Base-by-base conservation (phyloP, 1,140 invertebrate genomes). In the Zophobas atratus region DNA sequence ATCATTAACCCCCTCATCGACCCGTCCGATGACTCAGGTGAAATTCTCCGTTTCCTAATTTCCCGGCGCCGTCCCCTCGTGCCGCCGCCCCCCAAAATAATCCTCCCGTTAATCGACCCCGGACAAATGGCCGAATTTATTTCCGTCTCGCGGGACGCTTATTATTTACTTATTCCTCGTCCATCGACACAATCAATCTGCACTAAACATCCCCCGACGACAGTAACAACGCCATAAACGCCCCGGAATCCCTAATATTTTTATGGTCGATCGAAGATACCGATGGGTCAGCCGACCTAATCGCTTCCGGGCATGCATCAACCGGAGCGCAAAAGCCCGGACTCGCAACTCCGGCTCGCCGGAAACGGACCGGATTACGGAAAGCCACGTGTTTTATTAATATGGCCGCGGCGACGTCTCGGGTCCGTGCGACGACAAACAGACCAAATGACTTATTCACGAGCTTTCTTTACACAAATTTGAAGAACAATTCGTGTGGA, bases 231-330 rank as follows among this genome's bases (percentile, higher is more conserved):
- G 70, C 63, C 78, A 73, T 81, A 81, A 80, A 81, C 78, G 78
- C 75, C 80, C 81, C 82, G 78, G 78, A 83, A 82, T 83, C 83
- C 82, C 84, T 85, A 85, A 85, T 85, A 85, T 86, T 86, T 86
- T 86, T 86, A 86, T 85, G 83, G 84, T 79, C 82, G 84, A 86
- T 86, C 85, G 82, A 80, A 84, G 84, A 86, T 86, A 85, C 82
- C 84, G 82, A 84, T 82, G 84, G 82, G 82, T 83, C 79, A 77
- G 53, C 56, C 80, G 70, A 70, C 70, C 83, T 86, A 86, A 86
- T 85, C 82, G 84, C 79, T 86, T 86, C 85, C 85, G 82, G 84
- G 39, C 77, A 81, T 83, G 78, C 72, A 57, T 56, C 72, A 75
- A 72, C 32, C 57, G 32, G 57, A 72, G 33, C 35, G 35, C 33